A percentile compares a stretch with the other conserved stretches of the same genome.
Evolutionary conservation across 1,140 invertebrate species (phyloP).

Genomic region (Campodea augens): DNA sequence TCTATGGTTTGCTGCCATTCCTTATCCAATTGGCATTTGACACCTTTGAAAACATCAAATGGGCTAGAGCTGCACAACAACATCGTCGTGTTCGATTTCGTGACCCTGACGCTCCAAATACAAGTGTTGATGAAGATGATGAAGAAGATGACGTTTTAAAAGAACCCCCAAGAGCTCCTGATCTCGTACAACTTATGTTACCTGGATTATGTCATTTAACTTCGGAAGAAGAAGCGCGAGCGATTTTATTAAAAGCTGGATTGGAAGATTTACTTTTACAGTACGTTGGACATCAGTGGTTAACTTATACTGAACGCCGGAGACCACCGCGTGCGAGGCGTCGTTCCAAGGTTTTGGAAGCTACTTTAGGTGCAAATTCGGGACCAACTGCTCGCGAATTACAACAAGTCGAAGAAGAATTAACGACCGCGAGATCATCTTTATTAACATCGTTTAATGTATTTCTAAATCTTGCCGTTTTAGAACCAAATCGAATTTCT

Average conservation of each 20-base stretch:
- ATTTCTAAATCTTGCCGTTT: constrained; percentile 76
- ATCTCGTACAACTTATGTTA: constrained; percentile 58
- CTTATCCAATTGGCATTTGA: constrained; percentile 59
- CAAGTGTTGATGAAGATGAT: constrained; percentile 31
- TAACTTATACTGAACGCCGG: constrained; percentile 38
- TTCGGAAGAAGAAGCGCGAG: constrained; percentile 66
- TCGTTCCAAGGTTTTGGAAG: background rate
- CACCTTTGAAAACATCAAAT: constrained; percentile 37
- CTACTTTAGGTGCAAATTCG: background rate
- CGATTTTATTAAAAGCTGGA: constrained; percentile 49
- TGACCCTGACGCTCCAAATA: constrained; percentile 17
- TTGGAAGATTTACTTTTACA: constrained; percentile 61
- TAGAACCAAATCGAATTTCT: constrained; percentile 63
- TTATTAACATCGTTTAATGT: background rate
- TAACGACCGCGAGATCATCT: background rate
- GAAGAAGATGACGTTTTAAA: constrained; percentile 25
- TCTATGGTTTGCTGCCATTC: constrained; percentile 57
- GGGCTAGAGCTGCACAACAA: constrained; percentile 7
- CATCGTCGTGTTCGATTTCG: background rate
- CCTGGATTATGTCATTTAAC: constrained; percentile 76
- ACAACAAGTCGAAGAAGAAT: background rate
- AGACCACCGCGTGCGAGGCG: background rate
- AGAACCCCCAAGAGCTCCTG: constrained; percentile 40
- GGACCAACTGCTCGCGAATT: background rate
- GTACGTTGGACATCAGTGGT: constrained; percentile 63